Conservation (phyloP, 2,888 invertebrate species). For the Ectemnius lituratus region DNA sequence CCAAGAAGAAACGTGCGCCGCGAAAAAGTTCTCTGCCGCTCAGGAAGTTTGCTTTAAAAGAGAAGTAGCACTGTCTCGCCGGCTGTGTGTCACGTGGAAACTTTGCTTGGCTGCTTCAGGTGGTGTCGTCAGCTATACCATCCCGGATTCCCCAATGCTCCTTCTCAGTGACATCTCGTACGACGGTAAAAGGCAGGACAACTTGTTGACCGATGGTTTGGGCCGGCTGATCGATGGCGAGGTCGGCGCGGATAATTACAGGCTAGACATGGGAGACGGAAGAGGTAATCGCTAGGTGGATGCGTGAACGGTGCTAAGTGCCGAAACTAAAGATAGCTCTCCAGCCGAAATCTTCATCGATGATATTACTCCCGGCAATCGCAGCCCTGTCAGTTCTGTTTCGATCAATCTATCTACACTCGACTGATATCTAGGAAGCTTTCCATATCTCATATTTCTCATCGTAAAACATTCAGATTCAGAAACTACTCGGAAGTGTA, state of each 20-base stretch:
- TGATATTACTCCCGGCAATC: neutral
- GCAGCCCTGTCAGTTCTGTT: no score
- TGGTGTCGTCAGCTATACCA: slow-evolving; percentile 80
- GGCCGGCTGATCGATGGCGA: slow-evolving; percentile 86
- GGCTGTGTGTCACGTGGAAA: slow-evolving; percentile 36
- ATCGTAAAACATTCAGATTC: neutral
- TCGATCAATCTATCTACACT: no score
- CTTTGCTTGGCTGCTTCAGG: slow-evolving; percentile 71
- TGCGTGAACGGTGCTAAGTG: slow-evolving; percentile 36
- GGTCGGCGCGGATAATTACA: slow-evolving; percentile 82
- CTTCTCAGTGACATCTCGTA: slow-evolving; percentile 83
- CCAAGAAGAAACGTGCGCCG: no score
- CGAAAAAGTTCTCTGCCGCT: no score
- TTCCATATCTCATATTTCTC: slow-evolving; percentile 5
- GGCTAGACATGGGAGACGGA: slow-evolving; percentile 81
- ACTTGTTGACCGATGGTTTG: slow-evolving; percentile 81
- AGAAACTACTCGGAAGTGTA: neutral
- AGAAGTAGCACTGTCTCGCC: slow-evolving; percentile 26
- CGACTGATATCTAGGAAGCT: neutral
- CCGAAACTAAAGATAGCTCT: slow-evolving; percentile 34
- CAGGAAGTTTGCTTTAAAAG: slow-evolving; percentile 40
- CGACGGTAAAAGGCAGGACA: slow-evolving; percentile 80
- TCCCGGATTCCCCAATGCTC: slow-evolving; percentile 79
- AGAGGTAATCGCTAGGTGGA: slow-evolving; percentile 78
- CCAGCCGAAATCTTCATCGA: neutral